These are phyloP conservation scores for Pimpla rufipes DNA, from an alignment of 2,888 invertebrate genomes.

Conservation along the genomic window DNA sequence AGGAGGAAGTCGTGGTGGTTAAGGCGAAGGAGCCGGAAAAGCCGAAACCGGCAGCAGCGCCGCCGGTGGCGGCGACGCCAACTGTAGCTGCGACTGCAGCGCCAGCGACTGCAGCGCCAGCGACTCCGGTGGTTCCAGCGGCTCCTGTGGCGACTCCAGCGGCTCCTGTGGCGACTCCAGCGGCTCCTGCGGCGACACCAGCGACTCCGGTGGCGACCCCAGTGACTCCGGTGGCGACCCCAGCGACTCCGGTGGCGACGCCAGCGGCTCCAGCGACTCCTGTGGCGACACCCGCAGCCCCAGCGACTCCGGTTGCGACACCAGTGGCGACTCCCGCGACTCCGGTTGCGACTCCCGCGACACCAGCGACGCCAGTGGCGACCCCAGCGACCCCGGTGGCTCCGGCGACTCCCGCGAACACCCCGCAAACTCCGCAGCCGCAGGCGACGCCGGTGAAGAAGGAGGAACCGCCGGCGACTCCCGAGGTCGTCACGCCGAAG, in stretches of 20 bases:
- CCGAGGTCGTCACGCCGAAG: constrained; percentile 18
- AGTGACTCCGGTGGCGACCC: too few relatives aligned
- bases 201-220: too few relatives aligned
- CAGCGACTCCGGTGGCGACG: neutral
- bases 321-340: too few relatives aligned
- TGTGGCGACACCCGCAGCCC: neutral
- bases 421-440: neutral
- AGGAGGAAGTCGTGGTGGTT: constrained; percentile 63
- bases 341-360: too few relatives aligned
- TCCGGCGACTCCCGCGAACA: too few relatives aligned
- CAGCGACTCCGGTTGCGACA: too few relatives aligned
- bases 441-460: neutral
- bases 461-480: constrained; percentile 38
- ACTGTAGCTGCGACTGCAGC: neutral
- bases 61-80: neutral
- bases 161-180: too few relatives aligned
- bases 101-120: neutral
- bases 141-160: too few relatives aligned
- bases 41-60: neutral
- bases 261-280: constrained; percentile 37
- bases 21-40: neutral
- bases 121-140: too few relatives aligned
- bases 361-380: too few relatives aligned
- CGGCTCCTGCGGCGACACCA: too few relatives aligned
- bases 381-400: too few relatives aligned